A percentile compares a stretch with the other conserved stretches of the same genome.
phyloP scores from a whole-genome alignment of 2,113 vertebrate species.

The Calonectris borealis region DNA sequence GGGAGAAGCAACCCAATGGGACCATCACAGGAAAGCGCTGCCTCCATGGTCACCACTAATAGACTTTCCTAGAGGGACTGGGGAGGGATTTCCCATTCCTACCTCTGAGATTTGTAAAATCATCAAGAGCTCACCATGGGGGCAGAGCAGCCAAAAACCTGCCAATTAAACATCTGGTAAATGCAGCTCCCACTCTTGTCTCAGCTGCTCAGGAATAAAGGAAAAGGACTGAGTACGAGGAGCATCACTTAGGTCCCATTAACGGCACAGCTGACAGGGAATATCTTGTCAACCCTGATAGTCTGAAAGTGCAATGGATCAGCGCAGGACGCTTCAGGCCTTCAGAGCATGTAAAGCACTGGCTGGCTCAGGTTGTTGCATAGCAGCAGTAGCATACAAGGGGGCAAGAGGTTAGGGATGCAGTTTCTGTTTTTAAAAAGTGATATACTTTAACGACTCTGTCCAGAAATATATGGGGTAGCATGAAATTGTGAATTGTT shows the following conservation, averaged over 20 bases:
- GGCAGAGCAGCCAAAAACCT: not conserved
- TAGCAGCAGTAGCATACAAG: not conserved
- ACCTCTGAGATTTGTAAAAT: not conserved
- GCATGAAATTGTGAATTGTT: not conserved
- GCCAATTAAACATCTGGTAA: conserved; percentile 20
- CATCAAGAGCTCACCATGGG: not conserved
- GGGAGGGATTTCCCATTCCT: not conserved
- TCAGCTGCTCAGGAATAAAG: conserved; percentile 8
- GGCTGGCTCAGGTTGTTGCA: conserved; percentile 8
- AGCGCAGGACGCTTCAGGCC: conserved; percentile 12
- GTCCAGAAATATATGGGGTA: not conserved
- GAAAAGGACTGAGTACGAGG: not conserved
- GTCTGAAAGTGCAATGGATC: conserved; percentile 44
- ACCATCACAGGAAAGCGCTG: not conserved
- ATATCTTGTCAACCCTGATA: not conserved
- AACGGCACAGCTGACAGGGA: conserved; percentile 51
- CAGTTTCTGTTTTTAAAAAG: conserved; percentile 23
- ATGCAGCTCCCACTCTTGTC: conserved; percentile 21
- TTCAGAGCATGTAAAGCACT: conserved; percentile 10
- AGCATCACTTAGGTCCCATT: conserved; percentile 46
- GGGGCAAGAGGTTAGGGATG: not conserved
- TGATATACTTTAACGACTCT: not conserved
- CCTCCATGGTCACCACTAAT: not conserved
- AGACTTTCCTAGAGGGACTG: not conserved
- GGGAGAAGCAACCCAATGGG: not conserved